Evolutionary conservation across 1,140 invertebrate species (phyloP).

Genomic region (Steinernema khuongi): DNA sequence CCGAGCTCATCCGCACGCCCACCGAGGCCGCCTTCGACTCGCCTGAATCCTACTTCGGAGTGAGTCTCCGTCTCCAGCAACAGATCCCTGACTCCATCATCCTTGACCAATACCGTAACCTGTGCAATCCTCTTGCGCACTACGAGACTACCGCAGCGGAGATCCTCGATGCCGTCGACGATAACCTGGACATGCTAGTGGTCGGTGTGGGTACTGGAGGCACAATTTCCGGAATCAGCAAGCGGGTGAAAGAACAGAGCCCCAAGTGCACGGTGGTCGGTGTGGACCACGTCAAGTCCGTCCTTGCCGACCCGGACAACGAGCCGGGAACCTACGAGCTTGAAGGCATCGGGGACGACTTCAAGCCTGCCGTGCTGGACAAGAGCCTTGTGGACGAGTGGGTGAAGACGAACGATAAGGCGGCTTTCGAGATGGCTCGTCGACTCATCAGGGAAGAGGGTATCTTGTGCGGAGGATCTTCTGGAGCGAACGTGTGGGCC

Average conservation of each 20-base stretch:
- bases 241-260: slow-evolving; percentile 72
- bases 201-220: slow-evolving; percentile 81
- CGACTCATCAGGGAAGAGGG: slow-evolving; percentile 85
- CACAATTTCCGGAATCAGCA: slow-evolving; percentile 77
- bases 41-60: slow-evolving; percentile 81
- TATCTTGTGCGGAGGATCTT: slow-evolving; percentile 84
- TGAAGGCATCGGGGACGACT: neutral
- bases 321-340: neutral
- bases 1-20: slow-evolving; percentile 88
- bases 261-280: slow-evolving; percentile 67
- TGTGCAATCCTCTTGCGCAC: slow-evolving; percentile 83
- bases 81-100: slow-evolving; percentile 72
- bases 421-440: slow-evolving; percentile 76
- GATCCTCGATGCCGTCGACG: slow-evolving; percentile 74
- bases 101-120: slow-evolving; percentile 81
- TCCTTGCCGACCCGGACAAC: slow-evolving; percentile 66
- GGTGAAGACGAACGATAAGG: slow-evolving; percentile 39
- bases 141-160: slow-evolving; percentile 84
- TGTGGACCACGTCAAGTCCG: slow-evolving; percentile 80
- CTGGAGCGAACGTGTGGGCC: slow-evolving; percentile 74
- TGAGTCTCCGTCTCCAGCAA: slow-evolving; percentile 72
- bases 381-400: neutral
- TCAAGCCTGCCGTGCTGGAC: neutral
- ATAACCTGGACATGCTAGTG: slow-evolving; percentile 70
- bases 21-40: slow-evolving; percentile 81